phyloP scores from a whole-genome alignment of 1,140 invertebrate genomes.

The Anastrepha obliqua region DNA sequence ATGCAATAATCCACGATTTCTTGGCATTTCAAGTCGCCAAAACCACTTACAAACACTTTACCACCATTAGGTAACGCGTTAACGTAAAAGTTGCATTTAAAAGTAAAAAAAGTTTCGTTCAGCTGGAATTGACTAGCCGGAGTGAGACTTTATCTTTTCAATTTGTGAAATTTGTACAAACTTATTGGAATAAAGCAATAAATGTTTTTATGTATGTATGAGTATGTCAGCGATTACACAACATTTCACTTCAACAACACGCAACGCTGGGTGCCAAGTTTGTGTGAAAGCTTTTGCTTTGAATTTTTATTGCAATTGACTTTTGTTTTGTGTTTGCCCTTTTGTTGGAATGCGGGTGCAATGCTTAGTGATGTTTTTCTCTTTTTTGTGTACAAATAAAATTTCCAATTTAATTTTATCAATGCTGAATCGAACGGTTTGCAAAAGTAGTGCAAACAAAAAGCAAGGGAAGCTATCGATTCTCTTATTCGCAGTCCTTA shows the following conservation, averaged over 20 bases:
- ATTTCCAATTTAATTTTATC: conserved; percentile 48
- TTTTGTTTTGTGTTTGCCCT: neutral
- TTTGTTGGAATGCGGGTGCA: neutral
- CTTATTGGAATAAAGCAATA: neutral
- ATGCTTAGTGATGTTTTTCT: neutral
- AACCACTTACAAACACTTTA: neutral
- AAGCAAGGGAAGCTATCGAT: neutral
- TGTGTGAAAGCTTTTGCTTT: neutral
- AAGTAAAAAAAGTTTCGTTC: neutral
- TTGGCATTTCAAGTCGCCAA: conserved; percentile 18
- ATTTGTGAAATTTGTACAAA: conserved; percentile 7
- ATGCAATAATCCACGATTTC: neutral
- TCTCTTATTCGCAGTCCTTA: neutral
- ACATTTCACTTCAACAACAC: neutral
- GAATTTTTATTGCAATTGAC: neutral
- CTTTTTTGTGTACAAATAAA: conserved; percentile 6
- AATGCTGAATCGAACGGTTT: neutral
- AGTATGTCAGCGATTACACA: too few species aligned
- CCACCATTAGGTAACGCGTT: neutral
- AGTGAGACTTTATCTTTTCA: conserved; percentile 9
- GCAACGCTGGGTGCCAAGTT: neutral
- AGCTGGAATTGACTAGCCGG: neutral
- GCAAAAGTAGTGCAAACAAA: neutral
- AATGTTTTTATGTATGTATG: too few species aligned
- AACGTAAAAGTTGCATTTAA: neutral